phyloP scores from a whole-genome alignment of 1,140 invertebrate genomes.

The Limonius californicus region DNA sequence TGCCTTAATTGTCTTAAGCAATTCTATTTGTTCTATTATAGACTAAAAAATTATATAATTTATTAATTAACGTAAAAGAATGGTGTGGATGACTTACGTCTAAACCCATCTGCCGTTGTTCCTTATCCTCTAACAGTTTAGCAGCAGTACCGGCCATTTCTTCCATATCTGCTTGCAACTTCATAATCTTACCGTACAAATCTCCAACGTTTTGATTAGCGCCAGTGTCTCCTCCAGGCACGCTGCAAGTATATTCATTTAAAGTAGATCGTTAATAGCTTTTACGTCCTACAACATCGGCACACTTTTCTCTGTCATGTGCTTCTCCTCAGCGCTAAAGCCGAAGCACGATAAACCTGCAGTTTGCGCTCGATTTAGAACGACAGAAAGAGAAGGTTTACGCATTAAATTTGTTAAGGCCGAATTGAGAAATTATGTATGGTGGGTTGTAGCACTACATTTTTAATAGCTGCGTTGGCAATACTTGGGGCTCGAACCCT shows the following conservation, averaged over 20 bases:
- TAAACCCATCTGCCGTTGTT: conserved; percentile 31
- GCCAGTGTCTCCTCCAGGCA: conserved; percentile 18
- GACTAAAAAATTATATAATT: conserved; percentile 20
- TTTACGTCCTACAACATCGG: no score
- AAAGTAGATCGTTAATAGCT: no score
- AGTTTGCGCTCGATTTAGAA: no score
- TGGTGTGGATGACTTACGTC: conserved; percentile 28
- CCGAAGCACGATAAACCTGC: no score
- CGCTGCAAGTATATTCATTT: not conserved
- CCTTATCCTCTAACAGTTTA: conserved; percentile 44
- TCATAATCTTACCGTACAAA: conserved; percentile 41
- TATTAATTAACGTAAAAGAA: not conserved
- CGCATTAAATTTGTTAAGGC: no score
- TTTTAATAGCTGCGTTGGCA: no score
- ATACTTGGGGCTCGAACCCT: no score
- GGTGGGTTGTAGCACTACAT: no score
- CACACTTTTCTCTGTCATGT: no score
- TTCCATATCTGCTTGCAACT: conserved; percentile 45
- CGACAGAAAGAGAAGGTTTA: no score
- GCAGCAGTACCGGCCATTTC: conserved; percentile 38
- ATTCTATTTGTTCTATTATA: conserved; percentile 42
- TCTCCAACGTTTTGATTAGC: conserved; percentile 28
- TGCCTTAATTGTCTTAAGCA: conserved; percentile 52
- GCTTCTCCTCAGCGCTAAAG: no score
- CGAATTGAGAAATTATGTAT: no score